A percentile compares a stretch with the other conserved stretches of the same genome.
Conservation (phyloP, 2,888 invertebrate genomes). For the Thelaira solivaga region DNA sequence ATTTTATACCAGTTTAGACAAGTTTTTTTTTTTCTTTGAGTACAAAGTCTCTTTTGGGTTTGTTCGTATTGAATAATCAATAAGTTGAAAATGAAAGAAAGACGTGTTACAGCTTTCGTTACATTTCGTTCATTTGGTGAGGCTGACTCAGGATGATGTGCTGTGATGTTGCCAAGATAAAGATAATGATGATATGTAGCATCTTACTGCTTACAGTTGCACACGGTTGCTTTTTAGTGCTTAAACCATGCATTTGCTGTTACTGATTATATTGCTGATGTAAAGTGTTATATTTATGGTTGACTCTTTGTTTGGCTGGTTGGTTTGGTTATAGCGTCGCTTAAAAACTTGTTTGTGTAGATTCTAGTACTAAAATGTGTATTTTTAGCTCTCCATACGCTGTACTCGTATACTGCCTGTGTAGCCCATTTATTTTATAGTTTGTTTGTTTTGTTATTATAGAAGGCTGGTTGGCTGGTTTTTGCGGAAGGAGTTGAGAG, state of each 20-base stretch:
- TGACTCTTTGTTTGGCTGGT: conserved; percentile 34
- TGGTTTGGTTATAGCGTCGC: conserved; percentile 20
- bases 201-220: conserved; percentile 30
- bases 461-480: neutral
- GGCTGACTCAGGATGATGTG: conserved; percentile 1
- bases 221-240: conserved; percentile 7
- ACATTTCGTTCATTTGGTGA: neutral
- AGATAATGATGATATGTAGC: conserved; percentile 17
- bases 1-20: conserved; percentile 9
- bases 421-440: conserved; percentile 27
- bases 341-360: conserved; percentile 41
- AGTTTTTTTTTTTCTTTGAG: conserved; percentile 9
- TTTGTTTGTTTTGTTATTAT: conserved; percentile 34
- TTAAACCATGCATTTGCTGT: conserved; percentile 23
- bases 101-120: conserved; percentile 14
- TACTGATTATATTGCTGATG: conserved; percentile 36
- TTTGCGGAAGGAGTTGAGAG: no score
- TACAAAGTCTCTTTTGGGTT: neutral
- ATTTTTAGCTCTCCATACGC: conserved; percentile 43
- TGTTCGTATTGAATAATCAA: conserved; percentile 28
- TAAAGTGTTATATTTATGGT: conserved; percentile 49
- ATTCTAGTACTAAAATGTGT: conserved; percentile 41
- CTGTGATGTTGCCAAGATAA: neutral
- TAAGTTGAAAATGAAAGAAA: conserved; percentile 8
- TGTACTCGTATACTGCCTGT: conserved; percentile 6